Evolutionary conservation across 2,113 vertebrate genomes (phyloP).

Genomic region (Garra rufa): DNA sequence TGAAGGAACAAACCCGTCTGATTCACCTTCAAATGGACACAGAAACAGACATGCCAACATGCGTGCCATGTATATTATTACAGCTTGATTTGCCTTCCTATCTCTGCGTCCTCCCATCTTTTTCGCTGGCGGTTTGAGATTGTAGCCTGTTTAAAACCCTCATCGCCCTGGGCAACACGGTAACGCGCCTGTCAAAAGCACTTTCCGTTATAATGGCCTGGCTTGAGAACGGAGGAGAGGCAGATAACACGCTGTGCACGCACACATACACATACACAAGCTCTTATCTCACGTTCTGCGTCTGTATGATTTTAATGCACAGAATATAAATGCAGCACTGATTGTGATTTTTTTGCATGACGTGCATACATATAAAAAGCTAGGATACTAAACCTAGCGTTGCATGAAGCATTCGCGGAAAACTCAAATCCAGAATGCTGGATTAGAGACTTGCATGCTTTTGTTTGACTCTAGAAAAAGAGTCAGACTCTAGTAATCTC

Average conservation of each 20-base stretch:
- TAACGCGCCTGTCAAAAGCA: slow-evolving; percentile 55
- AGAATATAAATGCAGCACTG: background rate
- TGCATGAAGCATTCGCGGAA: too few species aligned
- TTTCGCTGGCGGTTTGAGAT: slow-evolving; percentile 34
- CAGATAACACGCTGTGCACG: slow-evolving; percentile 18
- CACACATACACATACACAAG: slow-evolving; percentile 3
- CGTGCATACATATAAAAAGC: background rate
- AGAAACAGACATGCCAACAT: background rate
- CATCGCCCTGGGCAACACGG: slow-evolving; percentile 41
- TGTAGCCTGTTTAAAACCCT: slow-evolving; percentile 49
- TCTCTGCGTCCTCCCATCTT: slow-evolving; percentile 6
- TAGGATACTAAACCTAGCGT: background rate
- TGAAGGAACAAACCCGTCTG: background rate
- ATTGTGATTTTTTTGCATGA: too few species aligned
- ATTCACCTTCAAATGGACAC: background rate
- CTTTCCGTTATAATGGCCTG: slow-evolving; percentile 49
- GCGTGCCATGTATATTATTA: background rate
- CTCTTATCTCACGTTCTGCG: background rate
- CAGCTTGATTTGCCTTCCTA: background rate
- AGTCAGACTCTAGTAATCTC: too few species aligned
- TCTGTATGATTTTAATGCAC: background rate
- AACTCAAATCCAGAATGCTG: too few species aligned
- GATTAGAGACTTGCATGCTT: too few species aligned
- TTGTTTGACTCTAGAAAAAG: too few species aligned
- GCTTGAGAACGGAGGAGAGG: slow-evolving; percentile 32